Percentiles rank a stretch among this genome's conserved stretches.
These are phyloP conservation scores for Watsonalla binaria DNA, from an alignment of 2,888 invertebrate genomes.

Conservation along the genomic window DNA sequence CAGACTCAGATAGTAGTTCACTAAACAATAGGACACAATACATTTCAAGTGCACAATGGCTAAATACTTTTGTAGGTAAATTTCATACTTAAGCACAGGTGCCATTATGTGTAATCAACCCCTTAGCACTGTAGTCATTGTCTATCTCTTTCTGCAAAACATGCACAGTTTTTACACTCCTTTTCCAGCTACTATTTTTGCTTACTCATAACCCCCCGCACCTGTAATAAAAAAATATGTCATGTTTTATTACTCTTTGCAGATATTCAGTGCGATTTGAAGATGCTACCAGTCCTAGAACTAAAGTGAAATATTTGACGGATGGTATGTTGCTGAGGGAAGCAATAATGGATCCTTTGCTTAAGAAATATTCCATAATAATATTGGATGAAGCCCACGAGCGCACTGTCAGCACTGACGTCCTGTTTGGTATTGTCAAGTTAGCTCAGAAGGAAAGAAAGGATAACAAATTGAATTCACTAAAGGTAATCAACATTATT, in stretches of 20 bases:
- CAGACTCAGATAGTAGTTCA: no score
- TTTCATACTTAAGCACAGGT: no score
- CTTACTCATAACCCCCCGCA: neutral
- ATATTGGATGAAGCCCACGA: constrained; percentile 98
- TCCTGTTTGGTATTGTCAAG: constrained; percentile 95
- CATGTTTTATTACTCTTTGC: constrained; percentile 20
- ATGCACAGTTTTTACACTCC: no score
- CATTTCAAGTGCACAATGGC: no score
- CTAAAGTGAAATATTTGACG: constrained; percentile 94
- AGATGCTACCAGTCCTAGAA: constrained; percentile 87
- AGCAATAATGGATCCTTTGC: constrained; percentile 87
- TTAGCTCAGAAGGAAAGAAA: constrained; percentile 87
- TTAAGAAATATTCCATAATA: constrained; percentile 88
- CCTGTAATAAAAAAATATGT: neutral
- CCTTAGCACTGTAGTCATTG: no score
- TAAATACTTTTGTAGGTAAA: no score
- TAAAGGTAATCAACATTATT: constrained; percentile 78
- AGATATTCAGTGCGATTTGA: constrained; percentile 94
- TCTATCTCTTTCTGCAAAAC: no score
- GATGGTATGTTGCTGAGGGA: constrained; percentile 97
- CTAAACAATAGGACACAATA: no score
- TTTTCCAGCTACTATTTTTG: no score
- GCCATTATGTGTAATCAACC: no score
- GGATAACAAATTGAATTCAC: constrained; percentile 74
- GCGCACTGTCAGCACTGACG: constrained; percentile 95